Evolutionary conservation across 1,140 invertebrate species (phyloP), one percentile per base, ranked within the genome.

Genomic region (Charaxes varanes): DNA sequence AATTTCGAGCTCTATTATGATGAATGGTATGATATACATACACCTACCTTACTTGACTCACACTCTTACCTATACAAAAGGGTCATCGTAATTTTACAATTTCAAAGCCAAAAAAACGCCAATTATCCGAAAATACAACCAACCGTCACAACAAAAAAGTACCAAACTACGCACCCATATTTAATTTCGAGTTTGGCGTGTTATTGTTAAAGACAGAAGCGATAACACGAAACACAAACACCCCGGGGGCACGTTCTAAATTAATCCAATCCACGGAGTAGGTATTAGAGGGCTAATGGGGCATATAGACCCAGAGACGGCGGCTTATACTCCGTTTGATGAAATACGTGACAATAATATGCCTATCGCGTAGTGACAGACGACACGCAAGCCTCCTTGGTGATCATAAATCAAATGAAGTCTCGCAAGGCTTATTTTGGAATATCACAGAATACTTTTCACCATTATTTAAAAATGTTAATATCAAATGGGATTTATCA

Each of bases 241-340:
- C 53, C 62, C 57, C 49, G 37, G 42, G 54, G 59, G 53, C 30
- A 38, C 40, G 40, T 40, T 41, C 43, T 36, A 53, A 66, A 77
- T 77, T 77, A 73, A 71, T 67, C 55, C 61, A 64, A 67, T 55
- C 52, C 64, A 60, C 53, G 52, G 35, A 62, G 53, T 50, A 61
- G 50, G 63, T 62, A 67, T 61, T 62, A 46, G 26, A 48, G 16
- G 31, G 45, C 56, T 72, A 79, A 67, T 68, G 53, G 59, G 45
- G 12, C 60, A 61, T 17, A 17, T 31, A 31, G 28, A 10, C 3
- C 12, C 8, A 11, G 28, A 31, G 28, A 28, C 14, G 12, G 27
- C 7, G 3, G 7, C 27, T 7, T n/a, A n/a, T n/a, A 28, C 13
- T 28, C 7, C 16, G 14, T 15, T 1, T 3, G 3, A 14, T 7